phyloP scores from a whole-genome alignment of 2,888 invertebrate species.

The Leptarthrus brevirostris region DNA sequence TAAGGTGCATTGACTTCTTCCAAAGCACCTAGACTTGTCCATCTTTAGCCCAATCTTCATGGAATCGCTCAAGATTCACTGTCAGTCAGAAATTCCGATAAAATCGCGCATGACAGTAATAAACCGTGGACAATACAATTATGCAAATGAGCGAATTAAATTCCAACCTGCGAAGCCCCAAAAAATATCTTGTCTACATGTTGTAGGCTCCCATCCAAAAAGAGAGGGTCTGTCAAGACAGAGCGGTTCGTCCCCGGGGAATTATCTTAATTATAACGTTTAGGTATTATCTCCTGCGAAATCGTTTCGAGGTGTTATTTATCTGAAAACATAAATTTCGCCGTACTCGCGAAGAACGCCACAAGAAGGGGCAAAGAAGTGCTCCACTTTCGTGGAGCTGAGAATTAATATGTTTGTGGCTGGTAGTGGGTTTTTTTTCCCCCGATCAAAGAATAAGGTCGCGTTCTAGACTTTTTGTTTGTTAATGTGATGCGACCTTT shows the following conservation, averaged over 20 bases:
- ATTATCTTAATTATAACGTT: neutral
- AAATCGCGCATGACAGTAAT: conserved; percentile 19
- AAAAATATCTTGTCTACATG: neutral
- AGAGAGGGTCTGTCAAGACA: neutral
- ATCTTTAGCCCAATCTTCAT: neutral
- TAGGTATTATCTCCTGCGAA: neutral
- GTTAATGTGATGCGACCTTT: conserved; percentile 11
- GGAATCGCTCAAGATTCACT: neutral
- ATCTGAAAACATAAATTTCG: neutral
- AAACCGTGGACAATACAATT: conserved; percentile 31
- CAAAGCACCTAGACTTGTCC: neutral
- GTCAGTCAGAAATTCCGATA: neutral
- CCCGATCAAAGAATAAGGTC: neutral
- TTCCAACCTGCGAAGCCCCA: neutral
- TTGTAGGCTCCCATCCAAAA: too few relatives aligned
- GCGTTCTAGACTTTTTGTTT: neutral
- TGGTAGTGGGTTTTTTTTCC: neutral
- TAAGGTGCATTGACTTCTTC: neutral
- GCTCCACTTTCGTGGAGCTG: conserved; percentile 4
- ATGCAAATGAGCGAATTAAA: conserved; percentile 34
- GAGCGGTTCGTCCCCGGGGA: neutral
- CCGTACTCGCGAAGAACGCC: neutral
- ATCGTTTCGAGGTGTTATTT: neutral
- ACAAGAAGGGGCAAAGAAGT: conserved; percentile 12
- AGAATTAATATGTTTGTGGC: neutral